phyloP scores from a whole-genome alignment of 2,888 invertebrate species.

The Plagiodera versicolora region DNA sequence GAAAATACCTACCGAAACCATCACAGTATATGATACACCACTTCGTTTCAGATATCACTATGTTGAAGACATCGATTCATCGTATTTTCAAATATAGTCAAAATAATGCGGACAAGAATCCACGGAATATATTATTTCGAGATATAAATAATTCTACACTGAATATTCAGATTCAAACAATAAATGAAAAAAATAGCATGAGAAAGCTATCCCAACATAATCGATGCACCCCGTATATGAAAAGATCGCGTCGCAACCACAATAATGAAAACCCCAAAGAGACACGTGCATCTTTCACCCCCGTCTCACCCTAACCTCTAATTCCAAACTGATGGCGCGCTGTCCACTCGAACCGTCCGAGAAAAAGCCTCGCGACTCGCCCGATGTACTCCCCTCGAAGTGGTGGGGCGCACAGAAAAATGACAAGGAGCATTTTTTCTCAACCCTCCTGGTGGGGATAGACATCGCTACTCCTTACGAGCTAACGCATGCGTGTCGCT shows the following conservation, averaged over 20 bases:
- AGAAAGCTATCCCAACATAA: too few species aligned
- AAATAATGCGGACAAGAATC: too few species aligned
- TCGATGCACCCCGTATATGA: slow-evolving; percentile 22
- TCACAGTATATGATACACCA: too few species aligned
- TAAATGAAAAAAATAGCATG: too few species aligned
- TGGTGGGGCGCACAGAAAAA: slow-evolving; percentile 51
- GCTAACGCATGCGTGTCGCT: slow-evolving; percentile 51
- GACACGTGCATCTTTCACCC: slow-evolving; percentile 25
- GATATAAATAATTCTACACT: too few species aligned
- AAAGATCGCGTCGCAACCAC: slow-evolving; percentile 16
- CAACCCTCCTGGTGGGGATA: slow-evolving; percentile 48
- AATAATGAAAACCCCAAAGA: slow-evolving; percentile 26
- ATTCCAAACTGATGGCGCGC: slow-evolving; percentile 29
- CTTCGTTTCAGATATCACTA: too few species aligned
- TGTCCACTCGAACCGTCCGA: slow-evolving; percentile 28
- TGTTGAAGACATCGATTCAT: too few species aligned
- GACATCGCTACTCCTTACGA: slow-evolving; percentile 51
- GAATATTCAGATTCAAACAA: too few species aligned
- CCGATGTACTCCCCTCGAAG: slow-evolving; percentile 32
- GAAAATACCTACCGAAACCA: too few species aligned
- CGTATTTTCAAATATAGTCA: too few species aligned
- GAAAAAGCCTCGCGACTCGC: slow-evolving; percentile 34
- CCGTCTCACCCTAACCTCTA: slow-evolving; percentile 23
- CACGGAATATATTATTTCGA: too few species aligned
- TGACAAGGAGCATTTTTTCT: slow-evolving; percentile 51